Conservation (phyloP, 2,113 vertebrate genomes). For the Semnopithecus entellus region DNA sequence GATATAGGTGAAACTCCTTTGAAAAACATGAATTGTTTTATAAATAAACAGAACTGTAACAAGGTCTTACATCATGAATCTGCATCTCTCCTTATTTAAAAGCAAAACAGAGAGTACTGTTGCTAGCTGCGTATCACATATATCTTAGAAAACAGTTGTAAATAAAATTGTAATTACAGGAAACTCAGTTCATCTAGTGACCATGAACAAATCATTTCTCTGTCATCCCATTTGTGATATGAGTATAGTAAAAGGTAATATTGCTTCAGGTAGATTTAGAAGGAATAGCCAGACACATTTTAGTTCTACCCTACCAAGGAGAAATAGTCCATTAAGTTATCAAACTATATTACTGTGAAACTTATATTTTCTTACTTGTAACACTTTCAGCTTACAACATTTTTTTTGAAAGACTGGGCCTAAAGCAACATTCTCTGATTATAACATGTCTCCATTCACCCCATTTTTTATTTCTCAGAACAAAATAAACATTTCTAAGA, state of each 20-base stretch:
- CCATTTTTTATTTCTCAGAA: constrained; percentile 36
- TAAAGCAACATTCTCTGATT: constrained; percentile 27
- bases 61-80: neutral
- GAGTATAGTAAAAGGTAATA: neutral
- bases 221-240: neutral
- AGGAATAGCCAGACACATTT: neutral
- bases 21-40: neutral
- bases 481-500: constrained; percentile 26
- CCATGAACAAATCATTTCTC: neutral
- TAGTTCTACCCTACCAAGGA: neutral
- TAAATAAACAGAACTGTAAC: neutral
- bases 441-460: neutral
- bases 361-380: constrained; percentile 9
- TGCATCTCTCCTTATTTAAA: neutral
- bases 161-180: neutral
- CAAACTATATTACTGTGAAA: neutral
- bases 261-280: neutral
- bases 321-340: constrained; percentile 11
- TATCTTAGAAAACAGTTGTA: neutral
- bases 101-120: neutral
- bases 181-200: neutral
- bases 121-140: neutral
- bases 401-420: neutral
- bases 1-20: neutral
- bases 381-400: constrained; percentile 29